Percentiles rank a stretch among this genome's conserved stretches.
Conservation (phyloP, 2,113 vertebrate genomes). For the Platycercus adscitus region DNA sequence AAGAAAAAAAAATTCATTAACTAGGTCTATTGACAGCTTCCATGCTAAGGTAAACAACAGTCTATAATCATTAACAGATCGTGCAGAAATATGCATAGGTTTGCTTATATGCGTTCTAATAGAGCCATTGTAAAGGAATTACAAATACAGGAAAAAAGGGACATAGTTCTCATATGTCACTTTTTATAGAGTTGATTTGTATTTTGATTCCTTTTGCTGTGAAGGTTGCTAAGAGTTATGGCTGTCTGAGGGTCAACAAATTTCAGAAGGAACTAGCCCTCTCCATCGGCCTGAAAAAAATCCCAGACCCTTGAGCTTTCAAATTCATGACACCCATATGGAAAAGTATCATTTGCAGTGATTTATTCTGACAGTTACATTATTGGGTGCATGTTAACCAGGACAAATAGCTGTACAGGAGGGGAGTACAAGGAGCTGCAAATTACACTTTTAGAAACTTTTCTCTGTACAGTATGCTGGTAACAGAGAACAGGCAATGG, state of each 20-base stretch:
- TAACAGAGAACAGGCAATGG: not conserved
- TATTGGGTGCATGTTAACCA: conserved; percentile 42
- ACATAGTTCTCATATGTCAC: not conserved
- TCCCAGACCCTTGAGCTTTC: conserved; percentile 6
- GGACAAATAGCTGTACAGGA: conserved; percentile 10
- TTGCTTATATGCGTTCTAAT: not conserved
- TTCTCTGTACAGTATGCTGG: not conserved
- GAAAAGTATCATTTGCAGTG: conserved; percentile 16
- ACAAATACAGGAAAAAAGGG: not conserved
- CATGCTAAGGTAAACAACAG: conserved; percentile 42
- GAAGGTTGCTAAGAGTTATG: conserved; percentile 41
- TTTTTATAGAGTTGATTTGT: conserved; percentile 56
- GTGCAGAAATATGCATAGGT: not conserved
- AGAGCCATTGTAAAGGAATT: not conserved
- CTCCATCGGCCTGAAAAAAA: conserved; percentile 4
- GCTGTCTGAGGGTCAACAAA: conserved; percentile 65
- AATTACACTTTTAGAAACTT: conserved; percentile 28
- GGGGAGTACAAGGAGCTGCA: not conserved
- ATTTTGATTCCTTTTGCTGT: conserved; percentile 58
- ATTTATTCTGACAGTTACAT: conserved; percentile 56
- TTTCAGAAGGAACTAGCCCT: conserved; percentile 19
- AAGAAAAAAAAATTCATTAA: not conserved
- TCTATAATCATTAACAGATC: conserved; percentile 13
- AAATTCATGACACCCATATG: not conserved
- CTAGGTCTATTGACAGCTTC: conserved; percentile 39